Percentiles rank a stretch among this genome's conserved stretches.
Evolutionary conservation across 2,888 invertebrate genomes (phyloP).

Genomic region (Ceriagrion tenellum): DNA sequence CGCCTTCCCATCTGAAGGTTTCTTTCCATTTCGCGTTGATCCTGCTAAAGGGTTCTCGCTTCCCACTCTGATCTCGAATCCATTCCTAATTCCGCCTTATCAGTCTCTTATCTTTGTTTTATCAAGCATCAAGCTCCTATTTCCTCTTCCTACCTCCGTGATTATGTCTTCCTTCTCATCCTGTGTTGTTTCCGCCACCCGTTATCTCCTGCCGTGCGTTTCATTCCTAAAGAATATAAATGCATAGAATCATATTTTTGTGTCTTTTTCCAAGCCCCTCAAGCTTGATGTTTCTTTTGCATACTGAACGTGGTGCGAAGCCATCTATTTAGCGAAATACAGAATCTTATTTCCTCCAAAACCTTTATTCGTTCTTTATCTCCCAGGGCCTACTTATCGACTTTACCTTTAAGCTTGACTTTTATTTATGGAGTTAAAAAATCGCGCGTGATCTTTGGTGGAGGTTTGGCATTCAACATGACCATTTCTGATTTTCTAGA

Average conservation of each 20-base stretch:
- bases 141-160: background rate
- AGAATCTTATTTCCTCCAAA: too few relatives aligned
- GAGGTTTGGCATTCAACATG: too few relatives aligned
- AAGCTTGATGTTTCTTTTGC: too few relatives aligned
- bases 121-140: background rate
- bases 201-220: background rate
- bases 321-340: too few relatives aligned
- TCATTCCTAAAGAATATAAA: background rate
- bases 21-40: background rate
- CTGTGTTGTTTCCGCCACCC: background rate
- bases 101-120: background rate
- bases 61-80: background rate
- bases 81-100: background rate
- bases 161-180: background rate
- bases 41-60: background rate
- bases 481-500: too few relatives aligned
- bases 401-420: too few relatives aligned
- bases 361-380: too few relatives aligned
- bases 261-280: background rate
- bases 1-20: background rate
- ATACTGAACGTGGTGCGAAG: too few relatives aligned
- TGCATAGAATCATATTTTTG: background rate
- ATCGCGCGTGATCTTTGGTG: too few relatives aligned
- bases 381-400: too few relatives aligned
- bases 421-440: too few relatives aligned